These are phyloP conservation scores for Paralvinella palmiformis DNA, from an alignment of 1,140 invertebrate genomes.

Conservation along the genomic window DNA sequence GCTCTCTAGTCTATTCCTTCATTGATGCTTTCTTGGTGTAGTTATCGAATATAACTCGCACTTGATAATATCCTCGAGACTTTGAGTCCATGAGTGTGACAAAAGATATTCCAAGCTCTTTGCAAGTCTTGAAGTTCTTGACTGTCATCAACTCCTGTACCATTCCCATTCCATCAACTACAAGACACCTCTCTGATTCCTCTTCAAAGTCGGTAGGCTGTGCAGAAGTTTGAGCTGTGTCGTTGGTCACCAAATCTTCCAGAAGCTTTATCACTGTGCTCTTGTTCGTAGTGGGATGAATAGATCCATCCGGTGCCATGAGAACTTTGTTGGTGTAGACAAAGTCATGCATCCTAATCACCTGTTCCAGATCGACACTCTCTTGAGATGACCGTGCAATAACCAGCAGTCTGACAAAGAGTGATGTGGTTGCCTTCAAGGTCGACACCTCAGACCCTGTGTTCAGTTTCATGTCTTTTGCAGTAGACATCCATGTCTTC, in stretches of 20 bases:
- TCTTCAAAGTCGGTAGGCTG: too few species aligned
- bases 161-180: not conserved
- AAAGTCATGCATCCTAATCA: not conserved
- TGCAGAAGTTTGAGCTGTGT: not conserved
- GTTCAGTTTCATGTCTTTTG: not conserved
- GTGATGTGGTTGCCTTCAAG: not conserved
- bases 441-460: not conserved
- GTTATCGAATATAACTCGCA: not conserved
- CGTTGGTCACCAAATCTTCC: not conserved
- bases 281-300: not conserved
- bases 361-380: not conserved
- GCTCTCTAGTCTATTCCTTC: not conserved
- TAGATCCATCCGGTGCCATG: not conserved
- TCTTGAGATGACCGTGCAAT: not conserved
- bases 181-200: too few species aligned
- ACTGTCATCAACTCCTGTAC: slow-evolving; percentile 8
- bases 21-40: slow-evolving; percentile 2
- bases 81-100: slow-evolving; percentile 2
- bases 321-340: not conserved
- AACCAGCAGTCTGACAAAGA: slow-evolving; percentile 2
- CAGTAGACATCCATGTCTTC: not conserved
- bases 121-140: not conserved
- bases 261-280: slow-evolving; percentile 1
- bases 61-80: not conserved
- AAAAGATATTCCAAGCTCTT: not conserved